Base-by-base conservation (phyloP, 2,113 vertebrate genomes). In the Sula dactylatra region DNA sequence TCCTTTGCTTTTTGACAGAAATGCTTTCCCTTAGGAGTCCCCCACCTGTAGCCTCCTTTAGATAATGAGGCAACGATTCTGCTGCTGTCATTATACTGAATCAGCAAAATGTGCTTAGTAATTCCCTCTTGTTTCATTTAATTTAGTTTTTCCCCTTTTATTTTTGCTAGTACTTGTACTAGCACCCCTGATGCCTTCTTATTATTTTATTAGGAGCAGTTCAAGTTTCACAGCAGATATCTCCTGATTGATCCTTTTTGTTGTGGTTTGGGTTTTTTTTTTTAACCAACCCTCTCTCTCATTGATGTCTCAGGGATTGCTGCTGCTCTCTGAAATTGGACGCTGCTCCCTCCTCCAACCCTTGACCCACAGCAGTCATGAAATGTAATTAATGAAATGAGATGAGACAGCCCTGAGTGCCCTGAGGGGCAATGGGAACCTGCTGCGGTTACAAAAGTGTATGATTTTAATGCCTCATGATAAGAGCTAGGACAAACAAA, bases 301-400 rank as follows among this genome's bases (percentile, higher is more conserved):
- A 93, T 81, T 91, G 86, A 95, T 87, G 80, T 97, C 92, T 96
- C 50, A 49, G 52, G 92, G 90, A 86, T 97, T 91, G 61, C 84
- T 56, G 50, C 90, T 90, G 94, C 89, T 96, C 65, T 96, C 94
- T 95, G 97, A 98, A 97, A 98, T 97, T 95, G 93, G 95, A 96
- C 71, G 29, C 91, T 85, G 91, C 83, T 93, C 93, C 82, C 56
- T 97, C 85, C 81, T 97, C 96, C 82, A 95, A 88, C 95, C 97
- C 94, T 94, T 94, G 97, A 97, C 97, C 97, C 90, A 82, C 82
- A 49, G 80, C 84, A 95, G 96, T 97, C 94, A 34, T 97, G 97
- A 98, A 96, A 98, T 96, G 96, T 97, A 98, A 98, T 98, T 98
- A 98, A 97, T 96, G 81, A 97, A 98, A 98, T 97, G 93, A 97